A percentile compares a stretch with the other conserved stretches of the same genome.
phyloP scores from a whole-genome alignment of 2,888 invertebrate genomes.

The Alloplasta piceator region DNA sequence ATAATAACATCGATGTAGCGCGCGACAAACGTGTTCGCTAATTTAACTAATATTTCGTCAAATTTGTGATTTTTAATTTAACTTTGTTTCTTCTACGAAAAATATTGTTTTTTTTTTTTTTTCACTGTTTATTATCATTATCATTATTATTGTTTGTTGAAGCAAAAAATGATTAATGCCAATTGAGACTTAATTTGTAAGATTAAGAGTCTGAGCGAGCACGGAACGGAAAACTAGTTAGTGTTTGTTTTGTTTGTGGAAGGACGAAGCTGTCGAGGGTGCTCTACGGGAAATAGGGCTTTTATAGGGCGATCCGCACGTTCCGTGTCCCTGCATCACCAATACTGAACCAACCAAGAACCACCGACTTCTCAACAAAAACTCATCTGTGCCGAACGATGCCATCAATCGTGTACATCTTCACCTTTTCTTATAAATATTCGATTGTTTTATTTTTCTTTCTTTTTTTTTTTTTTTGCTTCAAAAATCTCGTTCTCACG shows the following conservation, averaged over 20 bases:
- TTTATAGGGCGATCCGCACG: conserved; percentile 85
- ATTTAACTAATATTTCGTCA: conserved; percentile 12
- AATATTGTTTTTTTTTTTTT: conserved; percentile 2
- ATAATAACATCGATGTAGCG: too few species aligned
- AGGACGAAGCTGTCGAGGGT: conserved; percentile 97
- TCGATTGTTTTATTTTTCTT: conserved; percentile 44
- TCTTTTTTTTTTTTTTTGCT: conserved; percentile 28
- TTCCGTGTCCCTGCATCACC: conserved; percentile 75
- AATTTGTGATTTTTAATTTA: conserved; percentile 28
- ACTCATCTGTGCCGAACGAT: conserved; percentile 74
- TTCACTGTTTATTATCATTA: not conserved
- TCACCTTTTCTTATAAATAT: conserved; percentile 60
- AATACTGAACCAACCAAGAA: conserved; percentile 71
- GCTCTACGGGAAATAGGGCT: conserved; percentile 97
- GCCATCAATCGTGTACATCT: conserved; percentile 72
- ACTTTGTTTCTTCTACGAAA: conserved; percentile 4
- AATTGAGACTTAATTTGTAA: conserved; percentile 34
- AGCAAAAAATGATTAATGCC: conserved; percentile 15
- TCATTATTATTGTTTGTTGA: not conserved
- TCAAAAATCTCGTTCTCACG: conserved; percentile 3
- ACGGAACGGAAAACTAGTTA: conserved; percentile 77
- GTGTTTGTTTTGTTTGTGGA: conserved; percentile 83
- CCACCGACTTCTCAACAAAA: conserved; percentile 74
- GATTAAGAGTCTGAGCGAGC: conserved; percentile 54
- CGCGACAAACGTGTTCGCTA: conserved; percentile 16